Evolutionary conservation across 1,140 invertebrate genomes (phyloP).

Genomic region (Copidosoma floridanum): DNA sequence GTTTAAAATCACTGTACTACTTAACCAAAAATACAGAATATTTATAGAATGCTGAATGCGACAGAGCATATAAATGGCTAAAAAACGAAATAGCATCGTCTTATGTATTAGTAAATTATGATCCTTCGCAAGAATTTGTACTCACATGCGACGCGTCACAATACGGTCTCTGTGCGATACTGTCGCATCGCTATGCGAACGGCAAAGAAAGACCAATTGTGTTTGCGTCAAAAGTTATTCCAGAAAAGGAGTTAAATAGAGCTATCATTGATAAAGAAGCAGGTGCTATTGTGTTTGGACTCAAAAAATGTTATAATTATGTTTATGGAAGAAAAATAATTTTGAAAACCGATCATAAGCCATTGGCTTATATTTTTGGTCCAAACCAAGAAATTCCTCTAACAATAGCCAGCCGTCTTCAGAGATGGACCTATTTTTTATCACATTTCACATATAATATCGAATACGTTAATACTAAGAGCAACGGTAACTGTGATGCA

Average conservation of each 20-base stretch:
- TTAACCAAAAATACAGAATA: not conserved
- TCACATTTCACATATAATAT: slow-evolving; percentile 21
- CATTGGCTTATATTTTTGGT: slow-evolving; percentile 31
- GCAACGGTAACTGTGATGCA: slow-evolving; percentile 36
- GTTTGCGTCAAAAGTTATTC: slow-evolving; percentile 4
- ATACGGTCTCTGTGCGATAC: not conserved
- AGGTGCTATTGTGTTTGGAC: not conserved
- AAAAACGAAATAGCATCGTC: slow-evolving; percentile 28
- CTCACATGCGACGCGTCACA: slow-evolving; percentile 27
- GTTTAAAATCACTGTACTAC: not conserved
- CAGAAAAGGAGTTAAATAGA: slow-evolving; percentile 13
- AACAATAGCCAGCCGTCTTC: slow-evolving; percentile 29
- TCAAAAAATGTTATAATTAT: slow-evolving; percentile 46
- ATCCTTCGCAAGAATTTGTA: slow-evolving; percentile 23
- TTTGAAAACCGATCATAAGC: slow-evolving; percentile 47
- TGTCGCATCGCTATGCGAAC: not conserved
- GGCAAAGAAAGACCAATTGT: slow-evolving; percentile 9
- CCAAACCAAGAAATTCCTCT: slow-evolving; percentile 26
- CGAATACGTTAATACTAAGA: slow-evolving; percentile 20
- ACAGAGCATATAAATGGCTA: slow-evolving; percentile 19
- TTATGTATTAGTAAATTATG: too few relatives aligned
- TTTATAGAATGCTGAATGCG: slow-evolving; percentile 17
- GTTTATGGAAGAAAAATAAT: slow-evolving; percentile 48
- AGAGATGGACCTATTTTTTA: slow-evolving; percentile 30
- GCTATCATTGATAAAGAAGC: slow-evolving; percentile 14